Conservation (phyloP, 2,888 invertebrate species). For the Lydus trimaculatus region DNA sequence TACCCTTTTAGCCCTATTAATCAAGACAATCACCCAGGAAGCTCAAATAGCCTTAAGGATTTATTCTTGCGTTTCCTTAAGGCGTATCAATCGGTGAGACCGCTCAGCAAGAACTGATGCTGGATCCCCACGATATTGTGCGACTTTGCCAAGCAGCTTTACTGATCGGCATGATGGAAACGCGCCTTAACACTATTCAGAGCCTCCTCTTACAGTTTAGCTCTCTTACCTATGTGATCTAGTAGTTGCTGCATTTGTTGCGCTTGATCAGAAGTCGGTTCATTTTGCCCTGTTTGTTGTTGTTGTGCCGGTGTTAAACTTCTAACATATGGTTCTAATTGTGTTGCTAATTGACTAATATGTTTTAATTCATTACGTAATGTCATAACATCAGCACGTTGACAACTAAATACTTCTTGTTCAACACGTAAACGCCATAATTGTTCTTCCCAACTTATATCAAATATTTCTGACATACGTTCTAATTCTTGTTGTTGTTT, state of each 20-base stretch:
- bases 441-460: slow-evolving; percentile 76
- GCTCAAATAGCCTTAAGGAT: no score
- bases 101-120: no score
- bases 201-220: no score
- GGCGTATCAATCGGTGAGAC: no score
- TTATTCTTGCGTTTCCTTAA: no score
- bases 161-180: no score
- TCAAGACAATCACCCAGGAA: no score
- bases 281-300: slow-evolving; percentile 41
- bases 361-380: slow-evolving; percentile 72
- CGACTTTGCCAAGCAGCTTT: no score
- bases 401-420: slow-evolving; percentile 66
- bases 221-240: slow-evolving; percentile 63
- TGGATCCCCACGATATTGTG: no score
- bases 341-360: slow-evolving; percentile 67
- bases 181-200: no score
- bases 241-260: slow-evolving; percentile 64
- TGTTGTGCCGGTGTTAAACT: slow-evolving; percentile 60
- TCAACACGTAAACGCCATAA: slow-evolving; percentile 74
- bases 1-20: no score
- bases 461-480: slow-evolving; percentile 66
- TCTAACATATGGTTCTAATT: slow-evolving; percentile 72
- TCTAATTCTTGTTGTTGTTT: slow-evolving; percentile 69
- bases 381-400: slow-evolving; percentile 72
- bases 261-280: slow-evolving; percentile 56